Base-by-base conservation (phyloP, 2,888 invertebrate species). In the Anagyrus pseudococci region DNA sequence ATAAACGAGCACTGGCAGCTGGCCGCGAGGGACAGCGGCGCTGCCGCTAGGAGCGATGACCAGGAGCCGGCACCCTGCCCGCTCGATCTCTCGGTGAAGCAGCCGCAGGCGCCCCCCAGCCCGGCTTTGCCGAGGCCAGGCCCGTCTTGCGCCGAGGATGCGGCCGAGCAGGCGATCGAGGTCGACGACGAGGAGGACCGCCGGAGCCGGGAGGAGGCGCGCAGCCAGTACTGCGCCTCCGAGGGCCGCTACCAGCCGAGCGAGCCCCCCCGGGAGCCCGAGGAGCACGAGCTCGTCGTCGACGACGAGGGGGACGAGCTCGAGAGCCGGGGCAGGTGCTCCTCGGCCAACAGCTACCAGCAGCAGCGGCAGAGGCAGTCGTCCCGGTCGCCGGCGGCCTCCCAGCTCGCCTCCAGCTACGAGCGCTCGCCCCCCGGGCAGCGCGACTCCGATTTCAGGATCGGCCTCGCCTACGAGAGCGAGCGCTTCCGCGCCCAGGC, bases 31-130 rank as follows among this genome's bases (percentile, higher is more conserved):
- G 23, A 50, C 23, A 53, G 62, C 62, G 70, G 13, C 71, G 15
- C 46, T 22, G 37, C 26, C n/a, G 22, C n/a, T 25, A 29, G 23
- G 61, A n/a, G 68, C 71, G 1, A 8, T 54, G 1, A 40, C 67
- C 19, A 58, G 71, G 4, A 71, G 73, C 3, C 71, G 44, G 82
- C 82, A 2, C 81, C 84, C 1, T 80, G 79, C 65, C 92, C 92
- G 7, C 81, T 93, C 70, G 93, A 93, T 78, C 81, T 93, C 64
- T 91, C 92, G 22, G 80, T 92, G 23, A 93, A 93, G 76, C 72
- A 82, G 4, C n/a, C n/a, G 15, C 4, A 10, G 33, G 64, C 75
- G 10, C 58, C 69, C 13, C 46, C 72, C 0, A 69, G 0, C 63
- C 81, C 4, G n/a, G n/a, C n/a, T n/a, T 62, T 73, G 19, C 55